Evolutionary conservation across 1,140 invertebrate species (phyloP), one percentile per base, ranked within the genome.

Genomic region (Scaptomyza montana): DNA sequence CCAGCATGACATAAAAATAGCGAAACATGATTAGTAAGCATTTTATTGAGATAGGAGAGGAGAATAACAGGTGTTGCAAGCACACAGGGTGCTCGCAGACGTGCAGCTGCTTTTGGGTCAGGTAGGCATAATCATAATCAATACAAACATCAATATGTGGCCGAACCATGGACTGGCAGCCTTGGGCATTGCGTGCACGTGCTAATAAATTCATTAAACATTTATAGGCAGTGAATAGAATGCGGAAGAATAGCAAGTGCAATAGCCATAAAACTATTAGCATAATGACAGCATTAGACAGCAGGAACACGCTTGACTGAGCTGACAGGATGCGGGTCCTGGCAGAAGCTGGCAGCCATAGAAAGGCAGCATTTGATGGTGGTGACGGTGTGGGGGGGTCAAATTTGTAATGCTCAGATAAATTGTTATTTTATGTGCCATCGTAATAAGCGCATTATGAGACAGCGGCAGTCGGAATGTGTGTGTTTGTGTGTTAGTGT

Each of bases 381-480:
- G 21, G 21, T 1, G 21, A 3, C 21, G 21, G 21, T 21, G 55
- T 59, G 55, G 33, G 7, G 8, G 7, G 1, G 33, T 3, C 67
- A 82, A 82, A 74, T 87, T 80, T 67, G 84, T 89, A 89, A 89
- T 89, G 80, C 79, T 81, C 77, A 82, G 64, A 78, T 89, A 89
- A 89, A 89, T 89, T 89, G 84, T 89, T 89, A 89, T 89, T 89
- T 89, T 89, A 89, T 89, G 84, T 89, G 84, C 73, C 80, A 89
- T 77, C 80, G 87, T 89, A 89, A 89, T 89, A 89, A 89, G 84
- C 84, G 85, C 74, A 89, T 89, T 89, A 89, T 62, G 63, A 79
- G 67, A 71, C 69, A 77, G 61, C 69, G 74, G 61, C 67, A 64
- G 55, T 54, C 45, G 7, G 1, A 33, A 33, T 53, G 57, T 57